phyloP scores from a whole-genome alignment of 2,888 invertebrate species.

The Stegana nigrithorax region DNA sequence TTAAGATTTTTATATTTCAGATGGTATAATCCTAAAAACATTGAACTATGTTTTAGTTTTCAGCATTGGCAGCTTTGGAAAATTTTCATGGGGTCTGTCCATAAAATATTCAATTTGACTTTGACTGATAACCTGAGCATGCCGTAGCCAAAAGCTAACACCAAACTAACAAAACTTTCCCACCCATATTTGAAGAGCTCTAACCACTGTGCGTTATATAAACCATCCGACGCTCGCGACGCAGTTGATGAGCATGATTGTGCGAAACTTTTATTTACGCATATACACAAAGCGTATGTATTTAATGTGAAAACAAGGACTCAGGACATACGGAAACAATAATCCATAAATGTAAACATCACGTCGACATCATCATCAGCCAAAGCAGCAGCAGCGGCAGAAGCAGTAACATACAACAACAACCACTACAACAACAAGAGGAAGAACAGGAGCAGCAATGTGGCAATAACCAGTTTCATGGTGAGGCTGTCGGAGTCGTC shows the following conservation, averaged over 20 bases:
- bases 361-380: slow-evolving; percentile 53
- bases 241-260: slow-evolving; percentile 56
- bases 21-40: too few species aligned
- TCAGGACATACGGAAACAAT: slow-evolving; percentile 64
- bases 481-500: slow-evolving; percentile 31
- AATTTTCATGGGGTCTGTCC: too few species aligned
- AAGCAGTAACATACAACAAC: slow-evolving; percentile 41
- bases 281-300: slow-evolving; percentile 39
- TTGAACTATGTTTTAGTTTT: too few species aligned
- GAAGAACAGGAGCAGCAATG: slow-evolving; percentile 20
- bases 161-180: too few species aligned
- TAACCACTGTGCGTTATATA: too few species aligned
- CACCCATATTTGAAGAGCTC: too few species aligned
- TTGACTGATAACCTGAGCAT: too few species aligned
- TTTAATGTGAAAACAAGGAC: slow-evolving; percentile 48
- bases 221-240: too few species aligned
- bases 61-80: too few species aligned
- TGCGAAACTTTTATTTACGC: slow-evolving; percentile 44
- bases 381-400: slow-evolving; percentile 25
- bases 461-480: slow-evolving; percentile 36
- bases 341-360: slow-evolving; percentile 67
- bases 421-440: slow-evolving; percentile 33
- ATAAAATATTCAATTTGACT: too few species aligned
- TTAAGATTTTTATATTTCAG: too few species aligned
- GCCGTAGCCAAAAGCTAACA: too few species aligned